phyloP scores from a whole-genome alignment of 2,797 vertebrate genomes.

The Propithecus deckenii region DNA sequence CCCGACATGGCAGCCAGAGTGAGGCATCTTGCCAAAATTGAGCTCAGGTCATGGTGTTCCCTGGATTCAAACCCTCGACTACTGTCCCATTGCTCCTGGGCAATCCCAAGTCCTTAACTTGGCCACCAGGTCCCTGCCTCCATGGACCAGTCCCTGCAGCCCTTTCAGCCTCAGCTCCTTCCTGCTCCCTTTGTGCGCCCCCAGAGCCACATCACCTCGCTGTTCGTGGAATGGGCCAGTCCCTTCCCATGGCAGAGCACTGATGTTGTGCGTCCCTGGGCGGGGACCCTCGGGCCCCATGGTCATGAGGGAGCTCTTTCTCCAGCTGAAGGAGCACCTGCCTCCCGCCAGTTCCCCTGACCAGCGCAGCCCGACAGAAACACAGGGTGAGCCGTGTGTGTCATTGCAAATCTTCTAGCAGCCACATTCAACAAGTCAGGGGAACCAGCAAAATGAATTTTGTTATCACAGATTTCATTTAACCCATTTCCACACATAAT shows the following conservation, averaged over 20 bases:
- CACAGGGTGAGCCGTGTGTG: not conserved
- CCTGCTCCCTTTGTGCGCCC: not conserved
- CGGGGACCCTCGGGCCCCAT: not conserved
- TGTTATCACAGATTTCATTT: not conserved
- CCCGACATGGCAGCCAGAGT: not conserved
- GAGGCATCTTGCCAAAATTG: not conserved
- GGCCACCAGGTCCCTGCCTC: not conserved
- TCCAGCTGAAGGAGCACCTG: not conserved
- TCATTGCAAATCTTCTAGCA: not conserved
- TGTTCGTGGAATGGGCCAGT: not conserved
- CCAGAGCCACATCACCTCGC: not conserved
- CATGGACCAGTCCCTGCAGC: fast-evolving
- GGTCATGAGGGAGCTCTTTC: not conserved
- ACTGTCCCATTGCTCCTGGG: not conserved
- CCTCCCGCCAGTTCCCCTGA: not conserved
- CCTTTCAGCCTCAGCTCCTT: not conserved
- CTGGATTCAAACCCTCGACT: not conserved
- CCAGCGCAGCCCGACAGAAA: not conserved
- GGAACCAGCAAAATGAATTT: not conserved
- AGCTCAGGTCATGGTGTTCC: not conserved
- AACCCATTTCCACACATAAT: not conserved
- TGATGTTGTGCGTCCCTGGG: not conserved
- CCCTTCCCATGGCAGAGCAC: not conserved
- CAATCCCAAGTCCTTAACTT: not conserved
- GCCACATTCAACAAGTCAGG: not conserved